Evolutionary conservation across 2,113 vertebrate genomes (phyloP).

Genomic region (Lonchura striata): DNA sequence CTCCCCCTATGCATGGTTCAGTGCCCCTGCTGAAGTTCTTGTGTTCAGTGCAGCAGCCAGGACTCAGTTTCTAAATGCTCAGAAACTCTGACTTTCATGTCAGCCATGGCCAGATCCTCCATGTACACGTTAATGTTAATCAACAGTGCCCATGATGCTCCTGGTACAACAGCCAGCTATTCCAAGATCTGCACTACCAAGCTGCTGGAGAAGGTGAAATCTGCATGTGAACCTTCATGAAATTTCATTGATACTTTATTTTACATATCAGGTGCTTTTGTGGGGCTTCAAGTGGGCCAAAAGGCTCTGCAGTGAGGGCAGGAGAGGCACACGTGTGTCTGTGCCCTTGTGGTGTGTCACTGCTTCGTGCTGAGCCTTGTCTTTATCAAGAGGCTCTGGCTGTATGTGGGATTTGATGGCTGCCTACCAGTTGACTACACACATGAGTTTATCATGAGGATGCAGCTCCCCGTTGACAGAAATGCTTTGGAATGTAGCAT

Average conservation of each 20-base stretch:
- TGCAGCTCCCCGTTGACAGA: not conserved
- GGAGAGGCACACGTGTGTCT: not conserved
- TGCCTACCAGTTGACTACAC: not conserved
- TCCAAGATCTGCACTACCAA: not conserved
- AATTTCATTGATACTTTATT: not conserved
- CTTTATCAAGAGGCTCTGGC: not conserved
- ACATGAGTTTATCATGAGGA: not conserved
- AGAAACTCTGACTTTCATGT: not conserved
- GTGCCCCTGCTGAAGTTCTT: not conserved
- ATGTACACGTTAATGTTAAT: not conserved
- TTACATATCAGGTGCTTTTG: not conserved
- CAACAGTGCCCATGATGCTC: not conserved
- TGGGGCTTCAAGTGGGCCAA: not conserved
- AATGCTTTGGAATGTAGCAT: not conserved
- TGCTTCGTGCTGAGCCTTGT: not conserved
- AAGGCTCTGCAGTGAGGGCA: not conserved
- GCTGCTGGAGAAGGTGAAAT: accelerated
- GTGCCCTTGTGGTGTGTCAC: not conserved
- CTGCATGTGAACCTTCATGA: accelerated
- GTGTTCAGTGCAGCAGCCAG: not conserved
- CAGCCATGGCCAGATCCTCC: not conserved
- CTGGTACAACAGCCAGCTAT: not conserved
- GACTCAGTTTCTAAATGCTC: not conserved
- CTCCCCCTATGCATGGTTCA: accelerated
- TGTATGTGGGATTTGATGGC: not conserved